Conservation (phyloP, 2,888 invertebrate genomes). For the Lissocephala sabroskyi region DNA sequence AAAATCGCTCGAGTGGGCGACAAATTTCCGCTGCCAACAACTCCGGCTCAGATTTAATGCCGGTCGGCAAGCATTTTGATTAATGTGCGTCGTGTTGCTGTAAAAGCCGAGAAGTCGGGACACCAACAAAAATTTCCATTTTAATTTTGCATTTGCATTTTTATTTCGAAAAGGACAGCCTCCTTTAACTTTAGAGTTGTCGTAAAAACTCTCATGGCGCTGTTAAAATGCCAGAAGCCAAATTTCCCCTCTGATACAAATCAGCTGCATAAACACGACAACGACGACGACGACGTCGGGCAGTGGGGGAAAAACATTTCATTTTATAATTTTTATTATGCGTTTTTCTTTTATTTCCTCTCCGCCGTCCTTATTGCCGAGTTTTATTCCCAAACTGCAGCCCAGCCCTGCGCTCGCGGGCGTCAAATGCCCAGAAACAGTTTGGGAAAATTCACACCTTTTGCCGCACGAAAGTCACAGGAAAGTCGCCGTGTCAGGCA, state of each 20-base stretch:
- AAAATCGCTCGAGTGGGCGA: constrained; percentile 19
- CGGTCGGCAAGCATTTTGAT: constrained; percentile 21
- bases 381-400: too few species aligned
- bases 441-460: constrained; percentile 49
- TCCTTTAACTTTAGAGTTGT: constrained; percentile 25
- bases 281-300: constrained; percentile 14
- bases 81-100: constrained; percentile 11
- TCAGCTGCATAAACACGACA: constrained; percentile 10
- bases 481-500: too few species aligned
- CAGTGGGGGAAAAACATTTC: constrained; percentile 40
- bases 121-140: neutral
- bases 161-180: constrained; percentile 17
- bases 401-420: too few species aligned
- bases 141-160: constrained; percentile 2
- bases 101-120: neutral
- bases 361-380: too few species aligned
- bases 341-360: constrained; percentile 1
- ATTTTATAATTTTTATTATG: constrained; percentile 23
- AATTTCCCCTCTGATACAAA: constrained; percentile 15
- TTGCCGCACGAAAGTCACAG: too few species aligned
- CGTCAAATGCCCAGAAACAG: constrained; percentile 23
- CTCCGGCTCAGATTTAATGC: constrained; percentile 4
- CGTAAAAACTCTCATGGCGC: constrained; percentile 20
- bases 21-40: neutral
- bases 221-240: constrained; percentile 9